Evolutionary conservation across 2,888 invertebrate species (phyloP).

Genomic region (Agriopis leucophaearia): DNA sequence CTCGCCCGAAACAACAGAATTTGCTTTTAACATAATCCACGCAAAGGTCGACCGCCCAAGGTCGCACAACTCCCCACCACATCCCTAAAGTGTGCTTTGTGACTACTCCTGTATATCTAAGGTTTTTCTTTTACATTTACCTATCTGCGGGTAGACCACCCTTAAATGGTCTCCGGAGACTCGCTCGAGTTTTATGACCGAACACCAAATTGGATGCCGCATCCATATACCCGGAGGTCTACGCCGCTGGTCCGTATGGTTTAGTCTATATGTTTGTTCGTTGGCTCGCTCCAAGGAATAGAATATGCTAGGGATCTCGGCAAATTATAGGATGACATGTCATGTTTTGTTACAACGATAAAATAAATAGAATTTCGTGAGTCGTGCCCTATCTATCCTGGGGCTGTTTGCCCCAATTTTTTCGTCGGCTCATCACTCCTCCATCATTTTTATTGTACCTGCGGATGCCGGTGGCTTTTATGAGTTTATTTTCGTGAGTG

Average conservation of each 20-base stretch:
- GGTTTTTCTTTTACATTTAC: slow-evolving; percentile 49
- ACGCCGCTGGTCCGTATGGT: slow-evolving; percentile 36
- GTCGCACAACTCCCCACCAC: slow-evolving; percentile 39
- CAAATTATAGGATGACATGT: slow-evolving; percentile 52
- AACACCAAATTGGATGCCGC: slow-evolving; percentile 46
- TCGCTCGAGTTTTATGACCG: slow-evolving; percentile 44
- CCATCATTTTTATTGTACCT: slow-evolving; percentile 48
- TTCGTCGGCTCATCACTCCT: slow-evolving; percentile 45
- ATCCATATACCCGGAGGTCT: slow-evolving; percentile 43
- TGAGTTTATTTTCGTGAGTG: slow-evolving; percentile 48
- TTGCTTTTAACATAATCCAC: slow-evolving; percentile 40
- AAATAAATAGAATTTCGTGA: slow-evolving; percentile 47
- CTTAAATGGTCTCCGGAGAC: slow-evolving; percentile 48
- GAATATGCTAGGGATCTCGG: slow-evolving; percentile 47
- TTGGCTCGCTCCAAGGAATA: slow-evolving; percentile 33
- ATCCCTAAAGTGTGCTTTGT: slow-evolving; percentile 48
- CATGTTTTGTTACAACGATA: slow-evolving; percentile 49
- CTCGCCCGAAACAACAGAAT: slow-evolving; percentile 37
- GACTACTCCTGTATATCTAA: slow-evolving; percentile 45
- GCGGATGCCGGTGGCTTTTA: slow-evolving; percentile 39
- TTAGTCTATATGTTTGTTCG: slow-evolving; percentile 42
- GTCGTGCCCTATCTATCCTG: slow-evolving; percentile 43
- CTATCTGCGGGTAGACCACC: slow-evolving; percentile 47
- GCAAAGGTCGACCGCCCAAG: slow-evolving; percentile 40
- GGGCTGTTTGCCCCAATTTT: slow-evolving; percentile 41